phyloP scores from a whole-genome alignment of 2,888 invertebrate genomes.

The Patella pellucida region DNA sequence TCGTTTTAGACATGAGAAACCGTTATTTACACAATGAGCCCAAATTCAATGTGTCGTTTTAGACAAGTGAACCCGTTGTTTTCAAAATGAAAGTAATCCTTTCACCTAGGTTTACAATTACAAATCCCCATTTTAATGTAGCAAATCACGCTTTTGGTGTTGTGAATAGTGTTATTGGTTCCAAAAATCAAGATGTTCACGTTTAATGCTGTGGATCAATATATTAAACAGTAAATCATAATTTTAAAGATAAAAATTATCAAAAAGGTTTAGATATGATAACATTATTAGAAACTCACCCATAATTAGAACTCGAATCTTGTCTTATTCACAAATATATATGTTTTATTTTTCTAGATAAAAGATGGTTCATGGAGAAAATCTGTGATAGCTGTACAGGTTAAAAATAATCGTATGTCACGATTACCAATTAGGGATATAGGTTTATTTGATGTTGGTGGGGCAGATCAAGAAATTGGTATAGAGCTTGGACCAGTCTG shows the following conservation, averaged over 20 bases:
- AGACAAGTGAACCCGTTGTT: too few species aligned
- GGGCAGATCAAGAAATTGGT: conserved; percentile 83
- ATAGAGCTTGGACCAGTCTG: conserved; percentile 88
- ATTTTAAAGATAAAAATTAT: background rate
- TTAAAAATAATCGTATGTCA: conserved; percentile 82
- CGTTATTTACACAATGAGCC: too few species aligned
- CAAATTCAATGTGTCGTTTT: too few species aligned
- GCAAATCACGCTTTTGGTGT: too few species aligned
- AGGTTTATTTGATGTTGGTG: conserved; percentile 83
- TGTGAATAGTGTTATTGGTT: too few species aligned
- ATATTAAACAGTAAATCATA: background rate
- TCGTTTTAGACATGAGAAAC: too few species aligned
- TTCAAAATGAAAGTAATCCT: too few species aligned
- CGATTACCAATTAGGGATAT: conserved; percentile 87
- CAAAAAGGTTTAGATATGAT: background rate
- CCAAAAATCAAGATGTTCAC: too few species aligned
- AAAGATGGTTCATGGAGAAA: conserved; percentile 81
- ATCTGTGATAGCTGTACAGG: conserved; percentile 80
- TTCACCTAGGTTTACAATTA: too few species aligned
- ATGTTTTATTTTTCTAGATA: conserved; percentile 74
- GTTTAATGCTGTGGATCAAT: too few species aligned
- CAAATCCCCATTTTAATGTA: too few species aligned
- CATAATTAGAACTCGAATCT: background rate
- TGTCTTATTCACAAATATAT: background rate
- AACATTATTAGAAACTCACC: background rate